phyloP scores from a whole-genome alignment of 2,888 invertebrate species.

The Ophion ventricosus region DNA sequence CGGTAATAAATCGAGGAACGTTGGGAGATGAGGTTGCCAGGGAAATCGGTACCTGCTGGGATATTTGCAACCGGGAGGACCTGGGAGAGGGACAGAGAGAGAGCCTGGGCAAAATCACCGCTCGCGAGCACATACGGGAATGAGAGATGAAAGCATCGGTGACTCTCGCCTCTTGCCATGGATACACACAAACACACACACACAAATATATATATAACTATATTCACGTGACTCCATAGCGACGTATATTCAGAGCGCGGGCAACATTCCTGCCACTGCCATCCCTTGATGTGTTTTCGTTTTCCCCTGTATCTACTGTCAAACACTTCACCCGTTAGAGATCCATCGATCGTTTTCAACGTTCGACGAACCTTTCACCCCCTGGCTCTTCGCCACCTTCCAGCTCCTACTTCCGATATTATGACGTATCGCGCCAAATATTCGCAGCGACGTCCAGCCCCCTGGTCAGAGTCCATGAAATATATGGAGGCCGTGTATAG shows the following conservation, averaged over 20 bases:
- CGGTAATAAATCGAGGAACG: slow-evolving; percentile 61
- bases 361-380: slow-evolving; percentile 50
- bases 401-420: slow-evolving; percentile 56
- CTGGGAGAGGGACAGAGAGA: too few relatives aligned
- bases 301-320: slow-evolving; percentile 28
- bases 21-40: slow-evolving; percentile 41
- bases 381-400: slow-evolving; percentile 18
- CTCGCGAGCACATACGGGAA: slow-evolving; percentile 43
- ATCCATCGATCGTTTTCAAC: slow-evolving; percentile 51
- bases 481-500: slow-evolving; percentile 12
- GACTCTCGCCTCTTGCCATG: slow-evolving; percentile 49
- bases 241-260: slow-evolving; percentile 32
- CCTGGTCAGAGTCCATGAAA: slow-evolving; percentile 41
- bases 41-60: slow-evolving; percentile 41
- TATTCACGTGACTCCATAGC: slow-evolving; percentile 16
- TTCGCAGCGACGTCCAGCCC: slow-evolving; percentile 46
- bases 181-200: slow-evolving; percentile 11
- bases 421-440: slow-evolving; percentile 65
- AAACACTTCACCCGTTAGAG: slow-evolving; percentile 31
- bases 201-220: background rate
- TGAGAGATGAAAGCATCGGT: slow-evolving; percentile 55
- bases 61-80: slow-evolving; percentile 33
- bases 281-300: slow-evolving; percentile 51
- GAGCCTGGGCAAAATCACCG: slow-evolving; percentile 46
- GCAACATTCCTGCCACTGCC: slow-evolving; percentile 45